phyloP scores from a whole-genome alignment of 2,797 vertebrate genomes.

The Sebastes variabilis region DNA sequence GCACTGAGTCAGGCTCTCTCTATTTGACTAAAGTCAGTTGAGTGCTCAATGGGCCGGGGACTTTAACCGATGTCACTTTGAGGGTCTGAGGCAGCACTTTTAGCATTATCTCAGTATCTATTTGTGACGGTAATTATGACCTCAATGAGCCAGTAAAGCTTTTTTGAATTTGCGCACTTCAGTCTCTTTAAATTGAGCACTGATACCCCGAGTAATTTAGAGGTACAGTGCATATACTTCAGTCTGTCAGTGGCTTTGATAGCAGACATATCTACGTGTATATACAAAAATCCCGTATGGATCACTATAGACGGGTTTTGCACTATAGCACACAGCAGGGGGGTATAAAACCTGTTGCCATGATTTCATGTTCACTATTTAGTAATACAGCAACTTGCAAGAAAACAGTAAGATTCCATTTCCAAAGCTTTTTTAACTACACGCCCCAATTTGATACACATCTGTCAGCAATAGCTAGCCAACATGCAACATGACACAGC shows the following conservation, averaged over 20 bases:
- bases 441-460: not conserved
- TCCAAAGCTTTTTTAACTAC: not conserved
- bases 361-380: not conserved
- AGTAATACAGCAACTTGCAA: not conserved
- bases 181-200: constrained; percentile 8
- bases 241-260: not conserved
- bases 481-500: not conserved
- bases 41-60: constrained; percentile 14
- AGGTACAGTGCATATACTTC: not conserved
- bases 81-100: constrained; percentile 18
- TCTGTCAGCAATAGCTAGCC: not conserved
- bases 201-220: not conserved
- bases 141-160: constrained; percentile 24
- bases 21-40: not conserved
- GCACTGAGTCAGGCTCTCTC: not conserved
- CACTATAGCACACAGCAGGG: not conserved
- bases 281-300: not conserved
- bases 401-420: not conserved
- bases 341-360: not conserved
- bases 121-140: constrained; percentile 4
- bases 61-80: not conserved
- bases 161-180: constrained; percentile 18
- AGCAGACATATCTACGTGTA: not conserved
- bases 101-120: not conserved
- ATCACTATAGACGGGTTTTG: not conserved